A percentile compares a stretch with the other conserved stretches of the same genome.
Evolutionary conservation across 2,797 vertebrate species (phyloP).

Genomic region (Mormyrops boulengeri): DNA sequence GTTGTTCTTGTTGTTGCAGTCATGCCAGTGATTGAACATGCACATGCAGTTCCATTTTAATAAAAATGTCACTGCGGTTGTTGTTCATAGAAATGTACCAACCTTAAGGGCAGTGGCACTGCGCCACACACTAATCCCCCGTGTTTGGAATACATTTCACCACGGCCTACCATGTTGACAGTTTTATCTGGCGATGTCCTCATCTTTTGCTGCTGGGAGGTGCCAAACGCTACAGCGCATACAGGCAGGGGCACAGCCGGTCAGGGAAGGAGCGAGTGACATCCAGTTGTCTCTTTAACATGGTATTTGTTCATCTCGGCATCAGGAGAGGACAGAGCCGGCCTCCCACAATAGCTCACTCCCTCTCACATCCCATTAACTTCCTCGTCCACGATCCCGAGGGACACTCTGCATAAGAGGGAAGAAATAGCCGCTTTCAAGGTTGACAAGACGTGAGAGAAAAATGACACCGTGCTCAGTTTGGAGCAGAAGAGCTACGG

Average conservation of each 20-base stretch:
- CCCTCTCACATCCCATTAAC: constrained; percentile 14
- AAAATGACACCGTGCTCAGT: constrained; percentile 1
- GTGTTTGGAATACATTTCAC: neutral
- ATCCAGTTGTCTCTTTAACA: neutral
- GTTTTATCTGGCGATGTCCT: neutral
- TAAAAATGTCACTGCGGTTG: neutral
- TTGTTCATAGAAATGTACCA: neutral
- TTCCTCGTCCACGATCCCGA: neutral
- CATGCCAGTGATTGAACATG: neutral
- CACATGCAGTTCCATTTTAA: neutral
- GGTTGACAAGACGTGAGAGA: constrained; percentile 13
- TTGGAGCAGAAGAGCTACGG: neutral
- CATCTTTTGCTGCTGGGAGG: neutral
- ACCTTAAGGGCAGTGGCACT: neutral
- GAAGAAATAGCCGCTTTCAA: constrained; percentile 13
- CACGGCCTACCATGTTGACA: neutral
- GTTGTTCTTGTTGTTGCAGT: neutral
- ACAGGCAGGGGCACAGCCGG: neutral
- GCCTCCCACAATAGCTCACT: neutral
- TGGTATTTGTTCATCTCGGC: neutral
- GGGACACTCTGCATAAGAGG: constrained; percentile 4
- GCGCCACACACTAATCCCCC: neutral
- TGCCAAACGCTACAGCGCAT: neutral
- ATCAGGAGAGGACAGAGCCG: neutral
- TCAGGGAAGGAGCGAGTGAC: neutral